These are phyloP conservation scores for Catharus bicknelli DNA, from an alignment of 2,113 vertebrate genomes.

Conservation along the genomic window DNA sequence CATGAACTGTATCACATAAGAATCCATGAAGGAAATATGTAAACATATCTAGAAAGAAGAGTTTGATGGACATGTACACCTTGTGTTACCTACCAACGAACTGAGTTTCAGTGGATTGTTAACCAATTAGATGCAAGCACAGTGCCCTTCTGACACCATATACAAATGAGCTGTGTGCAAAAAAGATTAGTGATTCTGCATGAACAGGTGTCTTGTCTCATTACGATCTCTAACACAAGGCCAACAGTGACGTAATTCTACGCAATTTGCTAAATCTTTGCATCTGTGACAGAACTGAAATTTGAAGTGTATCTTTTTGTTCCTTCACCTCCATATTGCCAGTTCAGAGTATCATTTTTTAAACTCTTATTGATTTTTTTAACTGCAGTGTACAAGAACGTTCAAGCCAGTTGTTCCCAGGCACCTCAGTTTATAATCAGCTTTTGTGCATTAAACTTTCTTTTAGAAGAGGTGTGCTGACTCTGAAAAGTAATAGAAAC, in stretches of 20 bases:
- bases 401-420: background rate
- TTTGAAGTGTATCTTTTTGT: background rate
- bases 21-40: background rate
- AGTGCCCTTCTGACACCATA: background rate
- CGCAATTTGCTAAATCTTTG: background rate
- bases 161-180: background rate
- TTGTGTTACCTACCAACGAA: too few relatives aligned
- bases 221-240: background rate
- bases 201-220: background rate
- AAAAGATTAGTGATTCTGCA: background rate
- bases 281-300: background rate
- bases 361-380: background rate
- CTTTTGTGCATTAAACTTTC: background rate
- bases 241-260: background rate
- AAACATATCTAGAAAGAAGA: background rate
- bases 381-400: background rate
- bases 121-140: background rate
- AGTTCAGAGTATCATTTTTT: background rate
- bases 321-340: background rate
- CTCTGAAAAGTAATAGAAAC: background rate
- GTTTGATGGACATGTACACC: background rate
- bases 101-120: background rate
- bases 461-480: background rate
- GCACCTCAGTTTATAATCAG: accelerated
- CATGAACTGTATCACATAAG: background rate